Base-by-base conservation (phyloP, 2,113 vertebrate species). In the Tapirus terrestris region DNA sequence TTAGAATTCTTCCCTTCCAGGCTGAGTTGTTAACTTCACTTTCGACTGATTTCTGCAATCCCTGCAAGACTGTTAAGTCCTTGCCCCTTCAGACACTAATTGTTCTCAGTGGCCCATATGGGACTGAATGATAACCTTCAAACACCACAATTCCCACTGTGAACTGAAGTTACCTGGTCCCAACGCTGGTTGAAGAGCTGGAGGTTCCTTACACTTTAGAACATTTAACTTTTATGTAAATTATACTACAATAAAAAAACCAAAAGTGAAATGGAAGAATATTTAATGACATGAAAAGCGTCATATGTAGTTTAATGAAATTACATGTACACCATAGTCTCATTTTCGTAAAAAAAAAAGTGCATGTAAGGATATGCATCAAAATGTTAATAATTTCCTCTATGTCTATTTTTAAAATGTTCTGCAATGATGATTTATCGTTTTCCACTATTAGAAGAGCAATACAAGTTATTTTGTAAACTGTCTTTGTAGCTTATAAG, bases 381-480 rank as follows among this genome's bases (percentile, higher is more conserved):
- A 70, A 45, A 86, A 60, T 67, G 58, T 73, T 89, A 75, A 21
- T 36, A 14, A 75, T 93, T 33, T 80, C 45, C 45, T 58, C 31
- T 82, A 5, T 75, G 51, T 48, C 1, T 61, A 63, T 20, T 85
- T 80, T 65, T 72, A 11, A 94, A 91, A 80, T 72, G 43, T 85
- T 93, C 31, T 61, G 14, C 31, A 48, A 0, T 95, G 48, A 31
- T 58, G 65, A 48, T 48, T 48, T 1, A 48, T 48, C 11, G 48
- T 48, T 48, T 48, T 48, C 48, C 48, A 48, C 48, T 48, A 11
- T 48, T 12, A 48, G 9, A 48, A 48, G 48, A 48, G 48, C 48
- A 48, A 48, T 48, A 48, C 10, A 96, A 89, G 14, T 89, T 73
- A 70, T 36, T 91, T 89, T 85, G 9, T 88, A 77, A 97, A 82